These are phyloP conservation scores for Dorcus hopei DNA, from an alignment of 2,888 invertebrate genomes.

Conservation along the genomic window DNA sequence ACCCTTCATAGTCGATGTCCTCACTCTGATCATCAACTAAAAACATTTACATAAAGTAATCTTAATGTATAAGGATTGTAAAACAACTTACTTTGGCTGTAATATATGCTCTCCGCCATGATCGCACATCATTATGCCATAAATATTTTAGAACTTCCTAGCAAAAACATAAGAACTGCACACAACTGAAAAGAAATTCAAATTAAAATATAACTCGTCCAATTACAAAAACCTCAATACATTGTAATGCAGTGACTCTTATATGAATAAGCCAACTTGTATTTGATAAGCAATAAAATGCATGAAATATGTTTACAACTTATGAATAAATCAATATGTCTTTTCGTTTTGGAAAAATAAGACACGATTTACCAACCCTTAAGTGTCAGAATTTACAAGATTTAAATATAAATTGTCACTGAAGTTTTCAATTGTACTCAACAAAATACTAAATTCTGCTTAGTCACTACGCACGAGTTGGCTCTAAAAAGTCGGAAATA, in stretches of 20 bases:
- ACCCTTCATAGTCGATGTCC: constrained; percentile 30
- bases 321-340: too few relatives aligned
- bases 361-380: too few relatives aligned
- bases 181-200: too few relatives aligned
- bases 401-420: too few relatives aligned
- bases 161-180: constrained; percentile 10
- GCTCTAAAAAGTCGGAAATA: background rate
- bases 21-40: constrained; percentile 23
- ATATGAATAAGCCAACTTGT: too few relatives aligned
- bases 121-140: constrained; percentile 28
- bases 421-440: background rate
- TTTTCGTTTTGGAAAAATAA: too few relatives aligned
- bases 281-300: too few relatives aligned
- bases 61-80: constrained; percentile 4
- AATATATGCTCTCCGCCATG: constrained; percentile 31
- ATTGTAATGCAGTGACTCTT: too few relatives aligned
- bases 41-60: background rate
- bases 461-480: constrained; percentile 15
- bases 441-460: constrained; percentile 8
- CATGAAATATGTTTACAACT: too few relatives aligned
- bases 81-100: constrained; percentile 27
- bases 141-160: constrained; percentile 11
- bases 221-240: too few relatives aligned
- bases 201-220: too few relatives aligned
- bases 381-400: too few relatives aligned